Evolutionary conservation across 2,113 vertebrate species (phyloP), one percentile per base, ranked within the genome.

Genomic region (Ariopsis seemanni): DNA sequence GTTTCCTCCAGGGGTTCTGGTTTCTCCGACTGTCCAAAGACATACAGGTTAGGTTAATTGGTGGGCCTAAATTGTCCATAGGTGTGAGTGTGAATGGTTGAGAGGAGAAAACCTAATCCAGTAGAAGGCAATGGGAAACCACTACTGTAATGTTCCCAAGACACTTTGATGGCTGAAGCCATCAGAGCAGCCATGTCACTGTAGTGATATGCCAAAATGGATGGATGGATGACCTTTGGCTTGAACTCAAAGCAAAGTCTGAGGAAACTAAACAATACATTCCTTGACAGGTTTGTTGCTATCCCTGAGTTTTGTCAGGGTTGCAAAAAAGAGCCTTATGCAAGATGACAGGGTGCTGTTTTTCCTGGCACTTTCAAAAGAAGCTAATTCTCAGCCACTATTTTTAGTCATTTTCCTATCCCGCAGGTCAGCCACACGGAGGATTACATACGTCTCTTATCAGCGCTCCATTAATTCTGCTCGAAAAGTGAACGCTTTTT

Each of bases 331-430:
- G 18, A 65, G 55, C 48, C 65, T 72, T 87, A 78, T 83, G 79
- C 52, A 69, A 14, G 12, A 52, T 71, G 83, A 60, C 77, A 80
- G 67, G 65, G 58, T 77, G 57, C 34, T 55, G 53, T 57, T 83
- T 87, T 81, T 69, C 75, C 85, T 84, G 27, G 30, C 82, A 83
- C 72, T 62, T 71, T 89, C 85, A 83, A 86, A 89, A 65, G 65
- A 57, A 87, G 74, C 88, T 84, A 87, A 87, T 84, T 84, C 77
- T 84, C 65, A 72, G 42, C 80, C 60, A 65, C 58, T 85, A 67
- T 83, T 84, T 89, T 84, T 87, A 87, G 53, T 17, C 34, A 60
- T 34, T 85, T 79, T 85, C 7, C 74, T 81, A 62, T 85, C 77
- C 65, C 80, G 42, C 83, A 85, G 77, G 84, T 88, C 78, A 82